These are phyloP conservation scores for Hydrozoanthus tunicans DNA, from an alignment of 64 coral and sea anemone genomes.

Conservation along the genomic window DNA sequence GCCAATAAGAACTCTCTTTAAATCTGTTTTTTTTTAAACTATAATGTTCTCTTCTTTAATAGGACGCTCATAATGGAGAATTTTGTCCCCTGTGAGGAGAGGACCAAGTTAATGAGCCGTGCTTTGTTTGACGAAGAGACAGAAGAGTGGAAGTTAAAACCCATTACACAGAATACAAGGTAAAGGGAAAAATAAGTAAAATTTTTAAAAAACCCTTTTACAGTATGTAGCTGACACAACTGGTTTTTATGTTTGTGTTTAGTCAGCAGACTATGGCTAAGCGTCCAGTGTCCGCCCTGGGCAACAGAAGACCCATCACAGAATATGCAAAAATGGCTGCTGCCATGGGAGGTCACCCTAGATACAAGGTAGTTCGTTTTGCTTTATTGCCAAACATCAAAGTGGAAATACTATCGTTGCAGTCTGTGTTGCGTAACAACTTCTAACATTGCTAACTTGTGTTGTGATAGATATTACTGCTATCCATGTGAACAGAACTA, in stretches of 20 bases:
- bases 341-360: conserved; percentile 92
- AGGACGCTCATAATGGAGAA: conserved; percentile 91
- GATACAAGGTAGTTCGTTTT: conserved; percentile 79
- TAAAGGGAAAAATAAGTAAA: background rate
- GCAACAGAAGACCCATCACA: conserved; percentile 91
- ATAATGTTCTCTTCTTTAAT: background rate
- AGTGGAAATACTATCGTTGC: too few relatives aligned
- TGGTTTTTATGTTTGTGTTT: background rate
- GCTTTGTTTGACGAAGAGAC: conserved; percentile 93
- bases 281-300: conserved; percentile 94
- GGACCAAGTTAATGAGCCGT: conserved; percentile 77
- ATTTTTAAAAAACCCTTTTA: background rate
- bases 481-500: too few relatives aligned
- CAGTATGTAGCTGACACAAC: too few relatives aligned
- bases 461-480: too few relatives aligned
- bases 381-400: too few relatives aligned
- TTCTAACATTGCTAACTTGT: too few relatives aligned
- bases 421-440: too few relatives aligned
- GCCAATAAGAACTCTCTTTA: too few relatives aligned
- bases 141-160: conserved; percentile 91
- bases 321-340: conserved; percentile 95
- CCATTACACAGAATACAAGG: conserved; percentile 87
- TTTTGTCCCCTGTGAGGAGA: conserved; percentile 90
- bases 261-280: conserved; percentile 97
- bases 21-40: too few relatives aligned